These are phyloP conservation scores for Pinctada fucata DNA, from an alignment of 2,888 invertebrate genomes.

Conservation along the genomic window DNA sequence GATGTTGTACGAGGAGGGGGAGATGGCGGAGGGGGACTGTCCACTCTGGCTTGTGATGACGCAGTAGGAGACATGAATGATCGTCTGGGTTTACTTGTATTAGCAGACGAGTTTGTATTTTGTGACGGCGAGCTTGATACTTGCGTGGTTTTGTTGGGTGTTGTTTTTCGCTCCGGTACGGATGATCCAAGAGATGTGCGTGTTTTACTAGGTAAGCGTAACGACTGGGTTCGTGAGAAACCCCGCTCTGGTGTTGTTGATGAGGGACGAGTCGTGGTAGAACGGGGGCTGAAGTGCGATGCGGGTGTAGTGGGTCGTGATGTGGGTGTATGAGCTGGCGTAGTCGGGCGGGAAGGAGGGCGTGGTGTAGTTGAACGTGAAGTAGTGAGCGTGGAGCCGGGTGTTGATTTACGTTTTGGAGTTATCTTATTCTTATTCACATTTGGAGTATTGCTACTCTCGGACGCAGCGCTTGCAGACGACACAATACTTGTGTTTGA, in stretches of 20 bases:
- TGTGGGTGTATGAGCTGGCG: slow-evolving; percentile 37
- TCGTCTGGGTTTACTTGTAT: slow-evolving; percentile 38
- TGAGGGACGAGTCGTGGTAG: slow-evolving; percentile 30
- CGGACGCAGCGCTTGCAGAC: slow-evolving; percentile 54
- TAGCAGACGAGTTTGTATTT: slow-evolving; percentile 39
- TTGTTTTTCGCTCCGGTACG: slow-evolving; percentile 27
- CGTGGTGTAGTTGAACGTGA: slow-evolving; percentile 54
- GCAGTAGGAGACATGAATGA: slow-evolving; percentile 67
- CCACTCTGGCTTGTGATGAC: slow-evolving; percentile 56
- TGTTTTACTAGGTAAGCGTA: slow-evolving; percentile 44
- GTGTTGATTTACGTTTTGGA: slow-evolving; percentile 44
- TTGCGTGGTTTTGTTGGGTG: background rate
- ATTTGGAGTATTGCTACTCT: slow-evolving; percentile 37
- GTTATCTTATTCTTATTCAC: slow-evolving; percentile 40
- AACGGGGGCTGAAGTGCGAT: slow-evolving; percentile 33
- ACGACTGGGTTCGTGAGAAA: slow-evolving; percentile 53
- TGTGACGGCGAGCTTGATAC: slow-evolving; percentile 27
- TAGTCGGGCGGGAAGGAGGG: slow-evolving; percentile 45
- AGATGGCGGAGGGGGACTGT: slow-evolving; percentile 42
- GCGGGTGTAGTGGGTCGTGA: slow-evolving; percentile 40
- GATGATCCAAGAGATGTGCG: slow-evolving; percentile 38
- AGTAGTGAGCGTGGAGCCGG: slow-evolving; percentile 45
- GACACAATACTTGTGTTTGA: slow-evolving; percentile 58
- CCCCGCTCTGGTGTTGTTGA: slow-evolving; percentile 48
- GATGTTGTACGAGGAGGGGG: slow-evolving; percentile 50